A percentile compares a stretch with the other conserved stretches of the same genome.
Conservation (phyloP, 2,113 vertebrate genomes). For the Passer domesticus region DNA sequence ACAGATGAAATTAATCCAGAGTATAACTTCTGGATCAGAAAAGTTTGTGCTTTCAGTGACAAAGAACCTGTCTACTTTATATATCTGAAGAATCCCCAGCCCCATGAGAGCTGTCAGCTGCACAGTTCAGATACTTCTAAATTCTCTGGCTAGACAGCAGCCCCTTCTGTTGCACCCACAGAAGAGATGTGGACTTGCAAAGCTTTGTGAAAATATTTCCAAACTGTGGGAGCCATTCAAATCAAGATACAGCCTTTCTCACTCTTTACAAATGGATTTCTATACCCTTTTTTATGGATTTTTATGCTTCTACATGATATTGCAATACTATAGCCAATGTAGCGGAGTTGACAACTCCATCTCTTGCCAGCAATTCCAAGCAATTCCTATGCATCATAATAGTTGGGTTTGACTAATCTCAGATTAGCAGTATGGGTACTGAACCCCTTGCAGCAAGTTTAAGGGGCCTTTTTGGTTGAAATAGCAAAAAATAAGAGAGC, state of each 20-base stretch:
- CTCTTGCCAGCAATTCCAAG: not conserved
- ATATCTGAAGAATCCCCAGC: not conserved
- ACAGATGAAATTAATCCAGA: not conserved
- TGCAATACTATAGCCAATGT: not conserved
- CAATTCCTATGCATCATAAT: not conserved
- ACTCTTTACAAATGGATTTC: not conserved
- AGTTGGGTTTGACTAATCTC: not conserved
- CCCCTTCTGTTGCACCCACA: not conserved
- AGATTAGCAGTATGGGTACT: not conserved
- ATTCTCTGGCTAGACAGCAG: not conserved
- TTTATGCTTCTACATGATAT: not conserved
- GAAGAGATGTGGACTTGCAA: not conserved
- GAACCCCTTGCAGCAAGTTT: not conserved
- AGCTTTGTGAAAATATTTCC: not conserved
- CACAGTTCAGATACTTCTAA: not conserved
- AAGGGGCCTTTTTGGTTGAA: not conserved
- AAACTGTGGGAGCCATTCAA: not conserved
- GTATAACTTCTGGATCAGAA: not conserved
- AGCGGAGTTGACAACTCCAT: not conserved
- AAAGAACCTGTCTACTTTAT: not conserved
- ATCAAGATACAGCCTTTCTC: not conserved
- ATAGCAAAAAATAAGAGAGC: not conserved
- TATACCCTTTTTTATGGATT: not conserved
- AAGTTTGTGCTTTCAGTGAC: not conserved
- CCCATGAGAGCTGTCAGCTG: not conserved